Conservation (phyloP, 2,797 vertebrate species). For the Centropyge bicolor region DNA sequence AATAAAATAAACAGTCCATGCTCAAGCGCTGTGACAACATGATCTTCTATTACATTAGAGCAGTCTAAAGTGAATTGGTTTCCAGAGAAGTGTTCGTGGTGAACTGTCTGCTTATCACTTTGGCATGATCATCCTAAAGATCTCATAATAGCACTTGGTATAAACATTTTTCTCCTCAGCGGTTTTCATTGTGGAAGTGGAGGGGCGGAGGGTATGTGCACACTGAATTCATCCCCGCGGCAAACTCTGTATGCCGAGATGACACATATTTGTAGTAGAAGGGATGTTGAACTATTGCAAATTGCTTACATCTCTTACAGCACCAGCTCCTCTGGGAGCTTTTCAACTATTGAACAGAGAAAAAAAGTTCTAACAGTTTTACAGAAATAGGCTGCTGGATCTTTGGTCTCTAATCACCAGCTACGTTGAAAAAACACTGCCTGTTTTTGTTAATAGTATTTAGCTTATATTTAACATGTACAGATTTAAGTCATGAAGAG, state of each 20-base stretch:
- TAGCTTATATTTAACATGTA: neutral
- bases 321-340: constrained; percentile 46
- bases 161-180: constrained; percentile 29
- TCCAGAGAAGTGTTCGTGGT: constrained; percentile 12
- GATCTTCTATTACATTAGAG: constrained; percentile 44
- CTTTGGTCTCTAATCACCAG: constrained; percentile 22
- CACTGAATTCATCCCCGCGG: constrained; percentile 40
- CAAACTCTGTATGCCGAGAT: constrained; percentile 36
- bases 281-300: constrained; percentile 49
- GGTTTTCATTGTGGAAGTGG: constrained; percentile 1
- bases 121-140: constrained; percentile 38
- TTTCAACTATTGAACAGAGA: constrained; percentile 31
- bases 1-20: constrained; percentile 65
- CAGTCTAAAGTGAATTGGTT: constrained; percentile 21
- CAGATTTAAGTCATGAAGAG: neutral
- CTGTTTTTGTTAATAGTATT: neutral
- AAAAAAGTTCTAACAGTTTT: constrained; percentile 19
- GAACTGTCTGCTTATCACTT: constrained; percentile 48
- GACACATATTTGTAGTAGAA: constrained; percentile 55
- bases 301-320: constrained; percentile 41
- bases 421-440: neutral
- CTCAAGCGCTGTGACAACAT: constrained; percentile 46
- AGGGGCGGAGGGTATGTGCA: neutral
- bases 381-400: constrained; percentile 11
- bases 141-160: constrained; percentile 45